Percentiles rank a stretch among this genome's conserved stretches.
Conservation (phyloP, 2,888 invertebrate genomes). For the Fragum fragum region DNA sequence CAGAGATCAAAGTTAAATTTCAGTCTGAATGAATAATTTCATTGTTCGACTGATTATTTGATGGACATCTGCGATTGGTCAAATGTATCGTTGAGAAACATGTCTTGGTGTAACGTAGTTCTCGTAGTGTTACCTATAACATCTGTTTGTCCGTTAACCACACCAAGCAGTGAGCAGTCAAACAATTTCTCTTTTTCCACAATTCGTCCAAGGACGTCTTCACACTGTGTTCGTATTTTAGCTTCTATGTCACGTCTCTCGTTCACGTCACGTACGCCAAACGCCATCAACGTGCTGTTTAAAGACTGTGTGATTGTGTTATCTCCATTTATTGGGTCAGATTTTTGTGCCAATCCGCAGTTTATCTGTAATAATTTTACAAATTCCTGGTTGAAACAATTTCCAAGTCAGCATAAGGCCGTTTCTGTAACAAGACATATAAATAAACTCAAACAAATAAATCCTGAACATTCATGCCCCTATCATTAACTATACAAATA, state of each 20-base stretch:
- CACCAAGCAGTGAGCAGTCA: conserved; percentile 52
- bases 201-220: conserved; percentile 54
- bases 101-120: too few relatives aligned
- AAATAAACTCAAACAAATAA: too few relatives aligned
- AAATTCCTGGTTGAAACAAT: too few relatives aligned
- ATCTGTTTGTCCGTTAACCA: conserved; percentile 69
- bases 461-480: too few relatives aligned
- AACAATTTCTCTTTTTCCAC: conserved; percentile 61
- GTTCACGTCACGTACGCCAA: conserved; percentile 40
- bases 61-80: too few relatives aligned
- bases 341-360: conserved; percentile 59
- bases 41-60: too few relatives aligned
- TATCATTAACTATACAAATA: too few relatives aligned
- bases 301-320: conserved; percentile 65
- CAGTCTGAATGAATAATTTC: too few relatives aligned
- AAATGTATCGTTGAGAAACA: too few relatives aligned
- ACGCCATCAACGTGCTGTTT: conserved; percentile 64
- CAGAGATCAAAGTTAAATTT: too few relatives aligned
- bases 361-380: conserved; percentile 54
- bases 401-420: too few relatives aligned
- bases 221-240: conserved; percentile 43
- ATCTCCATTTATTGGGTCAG: conserved; percentile 67
- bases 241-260: conserved; percentile 28
- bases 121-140: conserved; percentile 72
- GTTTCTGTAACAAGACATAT: too few relatives aligned